Conservation (phyloP, 2,113 vertebrate genomes). For the Alethe castanea region DNA sequence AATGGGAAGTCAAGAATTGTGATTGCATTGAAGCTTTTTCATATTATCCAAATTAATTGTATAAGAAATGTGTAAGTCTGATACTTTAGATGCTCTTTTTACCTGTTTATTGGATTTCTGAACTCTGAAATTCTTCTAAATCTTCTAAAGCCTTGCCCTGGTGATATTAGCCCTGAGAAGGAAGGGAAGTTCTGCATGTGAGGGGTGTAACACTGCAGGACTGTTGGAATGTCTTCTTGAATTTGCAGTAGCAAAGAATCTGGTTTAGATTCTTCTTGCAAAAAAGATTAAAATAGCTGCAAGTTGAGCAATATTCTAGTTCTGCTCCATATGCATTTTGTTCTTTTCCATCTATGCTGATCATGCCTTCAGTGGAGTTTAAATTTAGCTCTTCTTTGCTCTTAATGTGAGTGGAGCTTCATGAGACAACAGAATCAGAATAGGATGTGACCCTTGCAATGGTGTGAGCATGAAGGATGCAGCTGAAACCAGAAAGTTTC, state of each 20-base stretch:
- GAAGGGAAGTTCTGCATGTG: neutral
- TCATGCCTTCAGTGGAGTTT: neutral
- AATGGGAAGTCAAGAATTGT: neutral
- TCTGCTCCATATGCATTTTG: neutral
- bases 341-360: neutral
- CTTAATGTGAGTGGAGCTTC: neutral
- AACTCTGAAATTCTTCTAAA: neutral
- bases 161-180: neutral
- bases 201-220: no score
- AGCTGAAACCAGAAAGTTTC: neutral
- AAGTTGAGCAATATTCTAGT: neutral
- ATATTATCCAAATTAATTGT: neutral
- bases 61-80: neutral
- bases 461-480: neutral
- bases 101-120: neutral
- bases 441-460: neutral
- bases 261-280: neutral
- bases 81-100: neutral
- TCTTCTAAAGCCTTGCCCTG: neutral
- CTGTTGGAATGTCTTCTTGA: neutral
- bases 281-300: neutral
- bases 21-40: neutral
- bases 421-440: neutral
- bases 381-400: neutral
- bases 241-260: neutral